Evolutionary conservation across 1,140 invertebrate genomes (phyloP), one percentile per base, ranked within the genome.

Genomic region (Drosophila malerkotliana): DNA sequence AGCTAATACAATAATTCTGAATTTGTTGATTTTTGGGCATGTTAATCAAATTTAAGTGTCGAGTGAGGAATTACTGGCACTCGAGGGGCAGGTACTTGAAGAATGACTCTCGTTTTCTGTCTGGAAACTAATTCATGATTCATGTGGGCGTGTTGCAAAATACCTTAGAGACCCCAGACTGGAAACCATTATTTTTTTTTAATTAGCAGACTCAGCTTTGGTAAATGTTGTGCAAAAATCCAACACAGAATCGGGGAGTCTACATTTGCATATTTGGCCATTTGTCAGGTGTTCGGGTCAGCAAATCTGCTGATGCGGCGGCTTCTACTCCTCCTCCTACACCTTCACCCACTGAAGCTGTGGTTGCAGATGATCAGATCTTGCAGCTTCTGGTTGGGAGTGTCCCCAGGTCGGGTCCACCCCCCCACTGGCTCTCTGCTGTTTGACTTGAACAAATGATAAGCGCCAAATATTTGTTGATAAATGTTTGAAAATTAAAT

Each of bases 401-500:
- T 48, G 63, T 30, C 34, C 61, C 30, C 7, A 34, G 28, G 0
- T 45, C 10, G n/a, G 9, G 26, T 30, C 47, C 14, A 15, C 24
- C 45, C 10, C 24, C 34, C 10, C 18, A 18, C 18, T 28, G 26
- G 34, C 41, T 7, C 21, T 18, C 44, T 39, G 9, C 14, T 75
- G 75, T 73, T 84, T 79, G 58, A 26, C 39, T 66, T 41, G 73
- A 78, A 64, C 81, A 84, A 84, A 84, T 85, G 82, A 85, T 85
- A 85, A 85, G 82, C 77, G 53, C 58, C 75, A 87, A 87, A 87
- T 87, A 87, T 87, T 87, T 87, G 82, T 87, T 76, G 62, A 82
- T 88, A 87, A 87, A 87, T 87, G 83, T 87, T 87, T 87, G 75
- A 55, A 88, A 87, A 87, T 87, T 78, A 87, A 85, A 87, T 82